Conservation (phyloP, 2,113 vertebrate species). For the Megaleporinus macrocephalus region DNA sequence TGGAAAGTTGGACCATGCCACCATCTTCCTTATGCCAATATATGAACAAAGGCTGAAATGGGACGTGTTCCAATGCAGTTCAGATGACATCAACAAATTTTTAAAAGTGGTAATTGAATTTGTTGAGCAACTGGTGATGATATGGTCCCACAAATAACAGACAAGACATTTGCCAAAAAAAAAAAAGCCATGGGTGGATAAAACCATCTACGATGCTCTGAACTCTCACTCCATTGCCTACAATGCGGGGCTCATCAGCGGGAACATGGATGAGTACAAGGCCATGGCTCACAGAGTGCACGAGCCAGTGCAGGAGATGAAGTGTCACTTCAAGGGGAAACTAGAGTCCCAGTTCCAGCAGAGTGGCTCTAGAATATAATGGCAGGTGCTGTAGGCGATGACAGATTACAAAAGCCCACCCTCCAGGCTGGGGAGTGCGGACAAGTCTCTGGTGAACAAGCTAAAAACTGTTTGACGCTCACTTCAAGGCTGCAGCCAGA, state of each 20-base stretch:
- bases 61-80: conserved; percentile 30
- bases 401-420: too few relatives aligned
- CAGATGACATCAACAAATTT: conserved; percentile 26
- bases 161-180: background rate
- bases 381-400: background rate
- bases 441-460: background rate
- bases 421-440: background rate
- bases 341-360: background rate
- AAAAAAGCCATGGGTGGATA: conserved; percentile 4
- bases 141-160: background rate
- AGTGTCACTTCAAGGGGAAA: background rate
- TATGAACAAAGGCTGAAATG: background rate
- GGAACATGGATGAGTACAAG: conserved; percentile 29
- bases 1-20: background rate
- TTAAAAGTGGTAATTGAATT: conserved; percentile 16
- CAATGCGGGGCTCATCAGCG: background rate
- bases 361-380: background rate
- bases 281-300: background rate
- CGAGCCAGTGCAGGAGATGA: background rate
- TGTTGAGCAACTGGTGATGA: conserved; percentile 23
- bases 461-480: background rate
- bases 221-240: background rate
- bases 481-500: background rate
- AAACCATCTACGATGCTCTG: conserved; percentile 3
- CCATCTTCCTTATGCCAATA: background rate